These are phyloP conservation scores for Carterocephalus palaemon DNA, from an alignment of 2,888 invertebrate genomes.

Conservation along the genomic window DNA sequence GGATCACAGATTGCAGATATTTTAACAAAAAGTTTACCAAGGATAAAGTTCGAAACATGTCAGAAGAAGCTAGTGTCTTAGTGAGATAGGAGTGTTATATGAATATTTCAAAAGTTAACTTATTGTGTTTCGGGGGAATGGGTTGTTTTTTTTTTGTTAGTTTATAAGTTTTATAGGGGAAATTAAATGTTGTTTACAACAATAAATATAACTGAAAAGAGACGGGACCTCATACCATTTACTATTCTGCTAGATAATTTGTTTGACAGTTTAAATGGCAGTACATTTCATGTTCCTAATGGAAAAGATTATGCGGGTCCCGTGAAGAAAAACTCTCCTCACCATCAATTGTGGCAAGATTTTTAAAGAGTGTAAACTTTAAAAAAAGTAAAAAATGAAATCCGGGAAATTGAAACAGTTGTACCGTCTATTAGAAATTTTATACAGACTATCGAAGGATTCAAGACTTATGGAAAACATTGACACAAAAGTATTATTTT, in stretches of 20 bases:
- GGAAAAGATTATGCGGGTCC: constrained; percentile 29
- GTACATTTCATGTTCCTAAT: constrained; percentile 25
- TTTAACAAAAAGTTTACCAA: no score
- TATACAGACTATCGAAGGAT: constrained; percentile 39
- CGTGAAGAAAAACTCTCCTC: constrained; percentile 27
- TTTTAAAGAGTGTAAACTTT: constrained; percentile 22
- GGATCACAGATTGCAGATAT: no score
- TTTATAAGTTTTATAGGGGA: no score
- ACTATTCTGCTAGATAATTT: constrained; percentile 28
- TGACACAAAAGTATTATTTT: constrained; percentile 31
- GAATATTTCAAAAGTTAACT: no score
- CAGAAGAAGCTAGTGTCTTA: no score
- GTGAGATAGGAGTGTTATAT: no score
- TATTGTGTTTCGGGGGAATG: no score
- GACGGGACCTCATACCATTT: constrained; percentile 14
- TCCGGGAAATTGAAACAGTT: constrained; percentile 32
- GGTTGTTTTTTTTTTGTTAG: no score
- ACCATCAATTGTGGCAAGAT: constrained; percentile 28
- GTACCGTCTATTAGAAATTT: constrained; percentile 35
- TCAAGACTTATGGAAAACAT: constrained; percentile 32
- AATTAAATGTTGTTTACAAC: no score
- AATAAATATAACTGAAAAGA: background rate
- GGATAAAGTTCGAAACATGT: no score
- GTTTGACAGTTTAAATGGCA: constrained; percentile 30
- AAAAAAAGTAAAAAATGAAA: constrained; percentile 23